Base-by-base conservation (phyloP, 2,888 invertebrate genomes). In the Brachyopa scutellaris region DNA sequence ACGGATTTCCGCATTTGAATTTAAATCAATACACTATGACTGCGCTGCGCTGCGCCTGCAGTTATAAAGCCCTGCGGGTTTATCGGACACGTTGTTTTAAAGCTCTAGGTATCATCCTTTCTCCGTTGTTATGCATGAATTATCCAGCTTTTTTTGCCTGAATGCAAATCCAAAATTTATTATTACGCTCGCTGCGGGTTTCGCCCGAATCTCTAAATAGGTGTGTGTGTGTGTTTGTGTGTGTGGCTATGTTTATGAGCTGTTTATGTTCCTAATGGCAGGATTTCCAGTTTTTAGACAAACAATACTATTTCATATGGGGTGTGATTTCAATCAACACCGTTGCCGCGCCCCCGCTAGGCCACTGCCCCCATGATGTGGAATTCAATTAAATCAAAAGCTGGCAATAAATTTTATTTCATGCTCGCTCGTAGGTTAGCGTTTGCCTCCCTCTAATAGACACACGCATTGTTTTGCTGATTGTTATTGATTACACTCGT, bases 301-400 rank as follows among this genome's bases (percentile, higher is more conserved):
- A 33, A 57, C 17, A 45, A 29, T 13, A 15, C 6, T 6, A 7
- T 23, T 13, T 42, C 40, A 9, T 29, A 2, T 1, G 13, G 66
- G 8, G 21, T 45, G 31, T 15, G 42, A 69, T 42, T 69, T 59
- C 36, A 59, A 57, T 69, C 64, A 64, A 11, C 29, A 38, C 13
- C 59, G 11, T 47, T 9, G 29, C n/a, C n/a, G n/a, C n/a, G n/a
- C n/a, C n/a, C n/a, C n/a, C n/a, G n/a, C n/a, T n/a, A n/a, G n/a
- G n/a, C n/a, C n/a, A n/a, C n/a, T n/a, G n/a, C n/a, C n/a, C 21
- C 5, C 38, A 31, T 23, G 13, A 55, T 13, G 40, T 42, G 6
- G 13, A 21, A 59, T 61, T 70, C 59, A 59, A 70, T 70, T 70
- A 61, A 29, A 61, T 49, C 59, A 51, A 70, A 70, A 49, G 29